A percentile compares a stretch with the other conserved stretches of the same genome.
phyloP scores from a whole-genome alignment of 2,113 vertebrate species.

The Cynopterus brachyotis region DNA sequence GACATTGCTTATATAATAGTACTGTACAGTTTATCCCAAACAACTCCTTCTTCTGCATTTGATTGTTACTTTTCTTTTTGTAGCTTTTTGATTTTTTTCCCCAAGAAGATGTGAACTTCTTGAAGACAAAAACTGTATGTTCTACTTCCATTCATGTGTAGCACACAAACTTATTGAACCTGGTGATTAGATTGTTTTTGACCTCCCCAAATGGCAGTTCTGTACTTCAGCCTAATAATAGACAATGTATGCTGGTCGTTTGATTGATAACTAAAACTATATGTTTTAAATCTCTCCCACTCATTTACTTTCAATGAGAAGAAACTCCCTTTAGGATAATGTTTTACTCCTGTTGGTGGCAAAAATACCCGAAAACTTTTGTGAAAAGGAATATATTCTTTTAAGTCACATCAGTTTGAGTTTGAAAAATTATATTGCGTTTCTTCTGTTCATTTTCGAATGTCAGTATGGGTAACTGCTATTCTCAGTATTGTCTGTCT shows the following conservation, averaged over 20 bases:
- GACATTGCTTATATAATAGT: background rate
- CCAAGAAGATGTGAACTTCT: background rate
- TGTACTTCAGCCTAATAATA: background rate
- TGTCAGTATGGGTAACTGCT: background rate
- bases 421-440: background rate
- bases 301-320: background rate
- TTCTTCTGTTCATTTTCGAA: background rate
- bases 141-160: background rate
- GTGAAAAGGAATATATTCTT: background rate
- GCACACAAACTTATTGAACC: background rate
- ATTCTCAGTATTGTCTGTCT: background rate
- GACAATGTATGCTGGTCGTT: background rate
- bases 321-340: background rate
- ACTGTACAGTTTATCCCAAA: accelerated
- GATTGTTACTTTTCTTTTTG: background rate
- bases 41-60: background rate
- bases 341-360: background rate
- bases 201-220: background rate
- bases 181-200: background rate
- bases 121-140: background rate
- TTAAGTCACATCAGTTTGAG: background rate
- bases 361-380: background rate
- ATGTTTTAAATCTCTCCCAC: background rate
- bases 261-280: background rate
- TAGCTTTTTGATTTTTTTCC: background rate